Base-by-base conservation (phyloP, 37 sponge, comb jelly and placozoan species). In the Oscarella lobularis region DNA sequence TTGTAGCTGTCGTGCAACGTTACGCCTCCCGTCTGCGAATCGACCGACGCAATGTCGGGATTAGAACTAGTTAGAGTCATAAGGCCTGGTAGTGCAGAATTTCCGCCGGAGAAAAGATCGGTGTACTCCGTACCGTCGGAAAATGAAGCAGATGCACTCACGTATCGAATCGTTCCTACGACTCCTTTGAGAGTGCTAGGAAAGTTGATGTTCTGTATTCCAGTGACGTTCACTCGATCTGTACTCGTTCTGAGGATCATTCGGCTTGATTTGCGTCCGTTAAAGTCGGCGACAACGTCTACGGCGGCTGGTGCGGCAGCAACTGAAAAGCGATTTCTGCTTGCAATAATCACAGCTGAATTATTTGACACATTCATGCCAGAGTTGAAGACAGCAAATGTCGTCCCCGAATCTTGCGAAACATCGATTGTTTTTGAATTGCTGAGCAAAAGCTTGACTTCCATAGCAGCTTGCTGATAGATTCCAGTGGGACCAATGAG, bases 401-500 rank as follows among this genome's bases (percentile, higher is more conserved):
- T 9, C 14, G 20, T 20, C 20, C 20, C 14, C 14, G 20, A 9
- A 48, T 48, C 60, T 48, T 9, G 9, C 20, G 60, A 48, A 30
- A 68, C 31, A 20, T 68, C 71, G 31, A 68, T 14, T 32, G 4
- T 68, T 5, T 68, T 32, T 20, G 5, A 5, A 14, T 68, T 14
- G 6, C 29, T 68, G 5, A 14, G 6, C 71, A 30, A 5, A 5
- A 68, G 71, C 6, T 5, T 5, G 4, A 68, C 4, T 20, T 14
- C 31, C 71, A 68, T 5, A 4, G 6, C 31, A 4, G 71, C 71
- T 35, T 68, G 71, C 33, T 68, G 71, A 35, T 68, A 68, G 31
- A 68, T 68, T 32, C 71, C 71, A 20, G 60, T 48, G 20, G 60
- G 60, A 48, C 60, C 60, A 48, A 48, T 48, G 14, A 48, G 60